Evolutionary conservation across 2,888 invertebrate genomes (phyloP), one percentile per base, ranked within the genome.

Genomic region (Oligia fasciuncula): DNA sequence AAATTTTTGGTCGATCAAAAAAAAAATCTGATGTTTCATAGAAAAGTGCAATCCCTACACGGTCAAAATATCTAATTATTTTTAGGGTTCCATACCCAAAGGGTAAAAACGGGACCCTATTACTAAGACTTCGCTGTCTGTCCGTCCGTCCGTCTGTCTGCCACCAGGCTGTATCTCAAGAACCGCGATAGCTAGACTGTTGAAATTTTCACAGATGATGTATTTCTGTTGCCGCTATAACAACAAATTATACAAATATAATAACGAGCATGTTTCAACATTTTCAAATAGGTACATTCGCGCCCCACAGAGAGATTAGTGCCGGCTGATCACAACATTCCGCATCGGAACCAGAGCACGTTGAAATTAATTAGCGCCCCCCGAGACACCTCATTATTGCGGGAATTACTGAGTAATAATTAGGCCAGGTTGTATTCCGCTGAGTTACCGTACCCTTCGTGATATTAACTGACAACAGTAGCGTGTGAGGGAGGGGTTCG

Each of bases 301-400:
- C 72, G 77, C 69, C 68, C 69, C 71, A 71, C 76, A 67, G 46
- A 35, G 68, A 67, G 65, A 85, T 87, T 87, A 80, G 68, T 76
- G 54, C 77, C 43, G 72, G 88, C 81, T 89, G 88, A 91, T 91
- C 89, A 88, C 86, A 86, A 88, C 89, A 90, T 89, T 89, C 88
- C 85, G 80, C 85, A 87, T 88, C 87, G 89, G 83, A 90, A 88
- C 88, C 79, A 83, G 87, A 91, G 87, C 89, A 90, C 85, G 89
- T 88, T 85, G 87, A 88, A 91, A 92, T 92, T 92, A 93, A 93
- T 93, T 91, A 93, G 87, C 83, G 81, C 83, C 88, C 88, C 86
- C 79, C 87, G 85, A 87, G 89, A 90, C 87, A 85, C 86, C 84
- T 90, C 90, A 90, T 91, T 90, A 89, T 87, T 87, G 85, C 82